Evolutionary conservation across 2,113 vertebrate genomes (phyloP), one percentile per base, ranked within the genome.

Genomic region (Oryzias woworae): DNA sequence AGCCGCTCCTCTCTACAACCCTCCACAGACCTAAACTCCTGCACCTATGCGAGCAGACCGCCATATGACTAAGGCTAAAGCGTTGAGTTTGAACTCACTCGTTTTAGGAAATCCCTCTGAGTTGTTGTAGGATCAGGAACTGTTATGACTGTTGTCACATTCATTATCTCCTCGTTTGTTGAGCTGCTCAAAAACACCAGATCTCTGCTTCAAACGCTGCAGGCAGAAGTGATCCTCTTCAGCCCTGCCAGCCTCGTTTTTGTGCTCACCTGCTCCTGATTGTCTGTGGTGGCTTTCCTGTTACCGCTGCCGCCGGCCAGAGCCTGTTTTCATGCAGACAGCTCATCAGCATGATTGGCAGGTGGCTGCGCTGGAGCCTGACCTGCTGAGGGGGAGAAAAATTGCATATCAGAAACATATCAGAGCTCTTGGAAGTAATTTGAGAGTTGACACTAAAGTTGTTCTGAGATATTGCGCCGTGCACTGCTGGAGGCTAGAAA

Each of bases 321-420:
- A 55, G 57, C 59, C 54, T 48, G 54, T 57, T 73, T 71, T 49
- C 7, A 8, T 13, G 60, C 82, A 74, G 77, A 62, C 73, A 61
- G 75, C 75, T 85, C 83, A 75, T 83, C 81, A 54, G 55, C 68
- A 69, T 80, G 84, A 88, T 59, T 78, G 84, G 78, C 86, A 81
- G 10, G 65, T 69, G 56, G 50, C 47, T 58, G 10, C 3, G 64
- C 69, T 41, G 53, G 43, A 79, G 41, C 41, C 60, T 60, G 17
- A 60, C 46, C 70, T 53, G 36, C 72, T 62, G 54, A 49, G 20
- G 42, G 14, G 23, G 53, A 22, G 36, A 46, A 58, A 79, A 72
- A 62, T 20, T 58, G 57, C 64, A 71, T 65, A 72, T 81, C 64
- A 68, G 44, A 45, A 70, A 53, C 64, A 71, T 65, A 72, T 81